These are phyloP conservation scores for Acanthochromis polyacanthus DNA, from an alignment of 2,113 vertebrate species.

Conservation along the genomic window DNA sequence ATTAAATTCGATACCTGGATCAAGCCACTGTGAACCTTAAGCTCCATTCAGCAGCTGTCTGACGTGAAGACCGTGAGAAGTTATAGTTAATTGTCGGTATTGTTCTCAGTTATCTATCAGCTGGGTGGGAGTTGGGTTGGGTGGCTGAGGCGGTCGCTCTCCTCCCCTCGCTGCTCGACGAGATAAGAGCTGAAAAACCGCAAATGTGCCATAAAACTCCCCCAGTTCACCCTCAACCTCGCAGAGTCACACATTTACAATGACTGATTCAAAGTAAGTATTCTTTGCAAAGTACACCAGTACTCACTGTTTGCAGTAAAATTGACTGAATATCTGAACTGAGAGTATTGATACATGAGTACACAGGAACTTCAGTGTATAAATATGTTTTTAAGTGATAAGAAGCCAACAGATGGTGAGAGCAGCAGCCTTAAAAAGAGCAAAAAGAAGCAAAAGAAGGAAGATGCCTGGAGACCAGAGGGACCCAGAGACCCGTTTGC, in stretches of 20 bases:
- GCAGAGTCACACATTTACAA: constrained; percentile 24
- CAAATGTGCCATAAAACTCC: constrained; percentile 40
- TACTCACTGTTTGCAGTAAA: neutral
- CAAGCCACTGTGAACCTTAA: constrained; percentile 34
- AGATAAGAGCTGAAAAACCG: constrained; percentile 79
- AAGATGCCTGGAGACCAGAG: constrained; percentile 87
- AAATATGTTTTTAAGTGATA: constrained; percentile 80
- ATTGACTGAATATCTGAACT: neutral
- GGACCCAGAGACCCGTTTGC: constrained; percentile 86
- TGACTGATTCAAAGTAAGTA: constrained; percentile 66
- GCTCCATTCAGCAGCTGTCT: constrained; percentile 33
- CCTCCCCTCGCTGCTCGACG: constrained; percentile 69
- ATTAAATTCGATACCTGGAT: constrained; percentile 48
- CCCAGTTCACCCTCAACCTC: constrained; percentile 20
- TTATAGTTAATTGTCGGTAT: constrained; percentile 32
- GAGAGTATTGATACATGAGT: neutral
- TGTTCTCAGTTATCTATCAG: constrained; percentile 63
- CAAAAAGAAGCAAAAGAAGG: constrained; percentile 91
- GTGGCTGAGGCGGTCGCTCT: constrained; percentile 47
- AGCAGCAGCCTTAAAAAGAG: constrained; percentile 87
- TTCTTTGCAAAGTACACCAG: no score
- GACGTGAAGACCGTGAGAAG: constrained; percentile 53
- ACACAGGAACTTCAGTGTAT: neutral
- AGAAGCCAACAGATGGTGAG: constrained; percentile 84
- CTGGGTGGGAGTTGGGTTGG: constrained; percentile 68